Evolutionary conservation across 2,113 vertebrate species (phyloP).

Genomic region (Pycnonotus jocosus): DNA sequence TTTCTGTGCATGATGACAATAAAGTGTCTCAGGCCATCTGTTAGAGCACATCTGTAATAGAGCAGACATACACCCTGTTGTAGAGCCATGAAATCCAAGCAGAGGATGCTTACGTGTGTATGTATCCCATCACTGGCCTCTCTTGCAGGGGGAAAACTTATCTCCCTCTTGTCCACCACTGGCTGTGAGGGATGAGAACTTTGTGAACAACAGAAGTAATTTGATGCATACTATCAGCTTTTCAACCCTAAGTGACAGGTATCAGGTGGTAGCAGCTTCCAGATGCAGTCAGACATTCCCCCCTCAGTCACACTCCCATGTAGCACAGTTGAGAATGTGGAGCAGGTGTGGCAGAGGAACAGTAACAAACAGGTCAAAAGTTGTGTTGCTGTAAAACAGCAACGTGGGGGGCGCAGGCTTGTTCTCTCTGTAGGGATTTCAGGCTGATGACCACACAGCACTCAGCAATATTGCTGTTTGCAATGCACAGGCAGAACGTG

Average conservation of each 20-base stretch:
- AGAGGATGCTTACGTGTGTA: neutral
- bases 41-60: neutral
- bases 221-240: neutral
- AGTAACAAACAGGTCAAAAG: neutral
- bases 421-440: neutral
- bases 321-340: neutral
- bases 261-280: neutral
- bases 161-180: neutral
- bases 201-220: neutral
- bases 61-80: neutral
- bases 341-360: neutral
- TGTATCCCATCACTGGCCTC: neutral
- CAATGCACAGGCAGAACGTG: neutral
- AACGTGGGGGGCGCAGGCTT: accelerated
- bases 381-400: neutral
- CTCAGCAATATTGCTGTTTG: neutral
- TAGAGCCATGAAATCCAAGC: neutral
- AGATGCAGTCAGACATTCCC: neutral
- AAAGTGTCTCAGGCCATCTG: neutral
- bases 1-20: neutral
- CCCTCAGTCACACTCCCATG: neutral
- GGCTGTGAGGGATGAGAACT: neutral
- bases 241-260: neutral
- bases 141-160: neutral
- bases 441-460: neutral